Base-by-base conservation (phyloP, 2,888 invertebrate species). In the Drosophila histrio region DNA sequence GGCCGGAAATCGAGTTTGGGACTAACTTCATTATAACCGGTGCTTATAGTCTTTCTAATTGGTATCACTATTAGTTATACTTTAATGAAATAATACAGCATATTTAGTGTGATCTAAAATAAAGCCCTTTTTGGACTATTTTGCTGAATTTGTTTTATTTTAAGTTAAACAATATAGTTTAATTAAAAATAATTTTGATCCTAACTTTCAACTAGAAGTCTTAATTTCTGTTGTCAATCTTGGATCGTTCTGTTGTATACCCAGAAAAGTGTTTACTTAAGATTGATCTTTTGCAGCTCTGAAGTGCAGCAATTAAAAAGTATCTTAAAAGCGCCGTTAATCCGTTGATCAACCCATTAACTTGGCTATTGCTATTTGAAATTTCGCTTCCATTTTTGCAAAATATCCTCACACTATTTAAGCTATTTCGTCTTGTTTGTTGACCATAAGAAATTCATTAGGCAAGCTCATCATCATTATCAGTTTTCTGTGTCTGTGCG, bases 371-470 rank as follows among this genome's bases (percentile, higher is more conserved):
- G 30, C 13, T n/a, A 15, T 44, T 44, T 44, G 8, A 17, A 30
- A 50, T 21, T 46, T 11, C 4, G 15, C 17, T 34, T 11, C 13
- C 11, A 21, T 34, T 3, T 7, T 24, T 36, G 46, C 47, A 39
- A 47, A 62, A 47, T 38, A 52, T 64, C 26, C 46, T 22, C 53
- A 64, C 44, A 41, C 50, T 21, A 24, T 44, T 36, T 17, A 9
- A 17, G 19, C n/a, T 1, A 3, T 19, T 38, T 21, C n/a, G 2
- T 44, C 17, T n/a, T 17, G 8, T n/a, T 22, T 53, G 32, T 47
- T 38, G 52, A 22, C 24, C 11, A n/a, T 46, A 38, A 36, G 57
- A 32, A 54, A 71, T 71, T 72, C 50, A 77, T 72, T 72, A 72
- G 54, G 66, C 50, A 52, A 38, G 22, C 54, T 46, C 62, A 52